Conservation (phyloP, 2,888 invertebrate genomes). For the Euzetes globulus region DNA sequence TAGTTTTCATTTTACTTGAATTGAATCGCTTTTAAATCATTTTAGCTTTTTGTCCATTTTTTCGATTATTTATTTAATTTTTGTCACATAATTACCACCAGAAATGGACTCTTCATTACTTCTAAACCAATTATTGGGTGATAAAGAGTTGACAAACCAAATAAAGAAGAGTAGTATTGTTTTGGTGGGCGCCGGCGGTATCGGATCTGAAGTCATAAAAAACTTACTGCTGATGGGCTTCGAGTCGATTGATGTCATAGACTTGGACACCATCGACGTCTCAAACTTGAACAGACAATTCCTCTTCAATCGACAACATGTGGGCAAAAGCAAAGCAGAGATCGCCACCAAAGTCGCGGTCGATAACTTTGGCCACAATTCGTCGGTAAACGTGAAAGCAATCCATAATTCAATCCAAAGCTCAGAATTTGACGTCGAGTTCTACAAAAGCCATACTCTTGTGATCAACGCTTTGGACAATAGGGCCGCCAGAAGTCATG, state of each 20-base stretch:
- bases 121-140: constrained; percentile 22
- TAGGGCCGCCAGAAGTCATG: constrained; percentile 90
- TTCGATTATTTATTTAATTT: not conserved
- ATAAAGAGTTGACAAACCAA: constrained; percentile 19
- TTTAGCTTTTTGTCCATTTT: not conserved
- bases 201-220: constrained; percentile 96
- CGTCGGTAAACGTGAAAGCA: constrained; percentile 10
- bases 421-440: constrained; percentile 76
- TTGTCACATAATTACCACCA: not conserved
- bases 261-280: constrained; percentile 98
- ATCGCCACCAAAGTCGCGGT: constrained; percentile 42
- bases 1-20: not conserved
- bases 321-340: constrained; percentile 87
- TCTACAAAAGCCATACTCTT: constrained; percentile 80
- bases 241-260: constrained; percentile 90
- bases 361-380: constrained; percentile 22
- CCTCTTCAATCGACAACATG: constrained; percentile 95
- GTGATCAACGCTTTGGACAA: constrained; percentile 97
- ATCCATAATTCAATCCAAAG: constrained; percentile 54
- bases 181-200: constrained; percentile 94
- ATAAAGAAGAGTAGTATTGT: constrained; percentile 52
- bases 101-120: not conserved
- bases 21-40: not conserved
- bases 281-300: constrained; percentile 98
- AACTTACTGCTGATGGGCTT: constrained; percentile 93